Conservation (phyloP, 2,888 invertebrate genomes). For the Limnephilus lunatus region DNA sequence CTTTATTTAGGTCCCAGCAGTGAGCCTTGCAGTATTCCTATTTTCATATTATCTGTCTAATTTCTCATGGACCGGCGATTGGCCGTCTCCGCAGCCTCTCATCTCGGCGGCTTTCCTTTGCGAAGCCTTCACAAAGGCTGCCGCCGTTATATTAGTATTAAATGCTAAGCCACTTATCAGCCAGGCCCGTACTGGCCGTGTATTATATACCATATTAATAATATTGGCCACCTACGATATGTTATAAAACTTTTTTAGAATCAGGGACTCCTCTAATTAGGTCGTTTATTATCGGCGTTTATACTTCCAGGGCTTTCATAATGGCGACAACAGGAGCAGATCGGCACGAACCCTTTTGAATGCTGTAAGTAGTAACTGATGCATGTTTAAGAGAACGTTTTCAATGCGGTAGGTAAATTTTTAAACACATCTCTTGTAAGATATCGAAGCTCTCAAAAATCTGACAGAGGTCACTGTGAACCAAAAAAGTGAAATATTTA, state of each 20-base stretch:
- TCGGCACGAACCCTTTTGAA: not conserved
- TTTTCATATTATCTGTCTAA: not conserved
- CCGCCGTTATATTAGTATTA: constrained; percentile 66
- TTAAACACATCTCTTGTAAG: not conserved
- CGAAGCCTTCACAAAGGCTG: constrained; percentile 59
- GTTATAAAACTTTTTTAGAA: not conserved
- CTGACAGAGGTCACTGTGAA: not conserved
- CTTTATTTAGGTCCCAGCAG: not conserved
- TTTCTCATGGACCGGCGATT: not conserved
- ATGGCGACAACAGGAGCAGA: constrained; percentile 17
- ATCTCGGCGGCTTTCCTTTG: constrained; percentile 63
- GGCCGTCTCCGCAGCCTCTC: constrained; percentile 50
- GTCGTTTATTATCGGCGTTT: constrained; percentile 12
- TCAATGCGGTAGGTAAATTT: not conserved
- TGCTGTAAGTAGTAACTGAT: not conserved
- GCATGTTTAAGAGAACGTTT: not conserved
- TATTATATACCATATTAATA: constrained; percentile 8
- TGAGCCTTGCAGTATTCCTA: not conserved
- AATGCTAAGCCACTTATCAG: constrained; percentile 66
- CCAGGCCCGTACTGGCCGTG: constrained; percentile 61
- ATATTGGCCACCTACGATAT: not conserved
- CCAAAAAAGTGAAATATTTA: not conserved
- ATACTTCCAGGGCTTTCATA: not conserved
- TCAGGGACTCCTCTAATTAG: not conserved
- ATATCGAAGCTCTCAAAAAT: not conserved